Evolutionary conservation across 2,113 vertebrate species (phyloP).

Genomic region (Bufo gargarizans): DNA sequence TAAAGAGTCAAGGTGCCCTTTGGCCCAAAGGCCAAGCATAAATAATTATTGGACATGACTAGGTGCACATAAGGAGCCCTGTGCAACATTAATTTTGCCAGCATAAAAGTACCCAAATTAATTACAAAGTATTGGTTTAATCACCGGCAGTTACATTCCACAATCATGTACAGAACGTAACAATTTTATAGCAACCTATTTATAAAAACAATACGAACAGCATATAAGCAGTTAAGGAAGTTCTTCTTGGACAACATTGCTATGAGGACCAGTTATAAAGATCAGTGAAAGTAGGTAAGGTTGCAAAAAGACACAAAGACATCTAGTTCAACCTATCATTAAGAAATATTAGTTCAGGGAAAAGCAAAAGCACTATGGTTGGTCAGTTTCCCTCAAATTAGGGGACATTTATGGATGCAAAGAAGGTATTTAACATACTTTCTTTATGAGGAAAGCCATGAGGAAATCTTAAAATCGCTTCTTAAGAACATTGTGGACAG

Average conservation of each 20-base stretch:
- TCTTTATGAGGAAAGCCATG: too few relatives aligned
- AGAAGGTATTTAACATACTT: too few relatives aligned
- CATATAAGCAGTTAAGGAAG: not conserved
- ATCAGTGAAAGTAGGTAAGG: too few relatives aligned
- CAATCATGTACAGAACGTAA: not conserved
- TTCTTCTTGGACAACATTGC: too few relatives aligned
- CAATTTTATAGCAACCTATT: too few relatives aligned
- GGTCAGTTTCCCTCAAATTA: not conserved
- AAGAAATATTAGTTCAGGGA: not conserved
- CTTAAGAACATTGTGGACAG: too few relatives aligned
- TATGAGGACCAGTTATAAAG: not conserved
- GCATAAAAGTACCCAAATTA: not conserved
- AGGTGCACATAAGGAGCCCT: not conserved
- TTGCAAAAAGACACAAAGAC: not conserved
- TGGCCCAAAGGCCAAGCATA: not conserved
- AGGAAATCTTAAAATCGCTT: too few relatives aligned
- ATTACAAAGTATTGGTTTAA: not conserved
- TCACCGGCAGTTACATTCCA: not conserved
- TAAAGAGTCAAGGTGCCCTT: slow-evolving; percentile 1
- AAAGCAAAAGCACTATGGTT: not conserved
- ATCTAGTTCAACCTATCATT: not conserved
- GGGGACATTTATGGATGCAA: not conserved
- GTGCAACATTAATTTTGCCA: not conserved
- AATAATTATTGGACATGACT: not conserved
- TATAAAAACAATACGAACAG: not conserved